Base-by-base conservation (phyloP, 2,113 vertebrate species). In the Mandrillus leucophaeus region DNA sequence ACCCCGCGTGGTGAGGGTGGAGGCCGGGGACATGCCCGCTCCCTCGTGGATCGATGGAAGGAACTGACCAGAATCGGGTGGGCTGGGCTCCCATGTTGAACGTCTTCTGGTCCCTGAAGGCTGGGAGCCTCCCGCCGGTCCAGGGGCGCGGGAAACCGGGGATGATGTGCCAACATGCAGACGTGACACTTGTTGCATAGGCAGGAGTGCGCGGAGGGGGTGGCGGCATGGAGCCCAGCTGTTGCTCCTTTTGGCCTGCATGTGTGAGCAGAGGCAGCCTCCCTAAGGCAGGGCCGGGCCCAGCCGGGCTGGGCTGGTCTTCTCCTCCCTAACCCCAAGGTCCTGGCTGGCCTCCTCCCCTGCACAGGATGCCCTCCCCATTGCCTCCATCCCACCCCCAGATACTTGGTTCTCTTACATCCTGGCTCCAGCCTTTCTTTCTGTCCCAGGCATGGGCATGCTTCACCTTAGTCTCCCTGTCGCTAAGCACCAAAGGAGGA, bases 101-200 rank as follows among this genome's bases (percentile, higher is more conserved):
- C 11, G 40, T 88, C 81, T 93, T 52, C 85, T 18, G 88, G 48
- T 50, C n/a, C 86, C 38, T 70, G 80, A 43, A 80, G 22, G 80
- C 90, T 76, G 88, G 76, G 76, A 72, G 79, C 45, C 4, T 10
- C 86, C 2, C 30, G 68, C 55, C 1, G 8, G 76, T 88, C 14
- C 10, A 2, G 64, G 92, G 70, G 75, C 52, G 32, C 78, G 3
- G 75, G 80, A 92, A 64, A 48, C 89, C 72, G 7, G 61, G 86
- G 76, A 75, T 76, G 79, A 87, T 95, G 93, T 96, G 96, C 96
- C 96, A 97, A 96, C 64, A 70, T 96, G 97, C 81, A 97, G 97
- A 98, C 90, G 96, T 97, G 97, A 98, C 97, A 97, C 97, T 97
- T 97, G 97, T 97, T 98, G 98, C 97, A 98, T 97, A 98, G 97